phyloP scores from a whole-genome alignment of 2,888 invertebrate genomes.

The Tryphoninae sp. region DNA sequence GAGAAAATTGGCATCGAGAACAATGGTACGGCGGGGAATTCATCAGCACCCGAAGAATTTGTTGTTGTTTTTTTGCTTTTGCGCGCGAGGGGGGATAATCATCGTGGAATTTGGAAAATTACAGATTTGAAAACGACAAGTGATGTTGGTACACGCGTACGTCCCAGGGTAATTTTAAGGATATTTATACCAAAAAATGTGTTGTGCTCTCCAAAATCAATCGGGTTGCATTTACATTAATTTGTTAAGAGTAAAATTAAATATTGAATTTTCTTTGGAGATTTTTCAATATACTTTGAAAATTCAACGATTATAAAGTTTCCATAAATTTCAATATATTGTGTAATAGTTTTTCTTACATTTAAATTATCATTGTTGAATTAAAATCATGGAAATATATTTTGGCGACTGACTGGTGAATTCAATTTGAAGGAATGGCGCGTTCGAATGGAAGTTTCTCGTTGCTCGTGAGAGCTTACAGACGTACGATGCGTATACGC shows the following conservation, averaged over 20 bases:
- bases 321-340: no score
- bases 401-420: not conserved
- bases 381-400: no score
- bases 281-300: no score
- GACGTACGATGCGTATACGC: not conserved
- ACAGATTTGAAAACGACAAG: not conserved
- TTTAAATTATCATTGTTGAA: no score
- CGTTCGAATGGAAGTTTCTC: not conserved
- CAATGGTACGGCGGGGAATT: conserved; percentile 45
- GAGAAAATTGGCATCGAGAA: conserved; percentile 48
- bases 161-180: conserved; percentile 11
- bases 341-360: no score
- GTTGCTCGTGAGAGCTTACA: conserved; percentile 3
- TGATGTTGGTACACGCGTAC: not conserved
- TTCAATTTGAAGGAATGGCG: not conserved
- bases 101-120: not conserved
- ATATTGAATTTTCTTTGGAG: no score
- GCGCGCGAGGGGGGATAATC: not conserved
- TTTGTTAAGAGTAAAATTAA: no score
- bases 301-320: no score
- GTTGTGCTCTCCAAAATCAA: not conserved
- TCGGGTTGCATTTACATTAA: no score
- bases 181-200: not conserved
- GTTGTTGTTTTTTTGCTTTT: conserved; percentile 14
- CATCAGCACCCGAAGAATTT: conserved; percentile 18